Conservation (phyloP, 2,888 invertebrate species). For the Petrolisthes manimaculis region DNA sequence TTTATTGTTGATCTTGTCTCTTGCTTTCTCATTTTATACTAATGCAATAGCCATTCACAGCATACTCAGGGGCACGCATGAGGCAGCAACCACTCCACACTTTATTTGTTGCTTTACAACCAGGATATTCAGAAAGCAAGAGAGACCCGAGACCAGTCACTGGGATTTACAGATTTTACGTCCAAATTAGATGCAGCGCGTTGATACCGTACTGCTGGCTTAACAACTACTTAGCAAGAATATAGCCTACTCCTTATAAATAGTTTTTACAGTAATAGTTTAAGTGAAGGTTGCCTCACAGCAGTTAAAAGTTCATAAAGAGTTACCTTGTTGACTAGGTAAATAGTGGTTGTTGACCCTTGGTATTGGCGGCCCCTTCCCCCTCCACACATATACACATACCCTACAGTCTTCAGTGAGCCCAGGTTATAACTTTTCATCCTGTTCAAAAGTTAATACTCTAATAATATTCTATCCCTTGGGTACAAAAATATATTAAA, state of each 20-base stretch:
- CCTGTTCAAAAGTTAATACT: background rate
- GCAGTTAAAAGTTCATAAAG: slow-evolving; percentile 23
- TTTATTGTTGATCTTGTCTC: slow-evolving; percentile 29
- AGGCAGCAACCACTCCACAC: slow-evolving; percentile 42
- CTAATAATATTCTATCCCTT: background rate
- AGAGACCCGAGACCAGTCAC: slow-evolving; percentile 23
- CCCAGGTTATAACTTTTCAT: slow-evolving; percentile 3
- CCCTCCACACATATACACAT: background rate
- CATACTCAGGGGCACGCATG: slow-evolving; percentile 45
- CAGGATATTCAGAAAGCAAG: slow-evolving; percentile 4
- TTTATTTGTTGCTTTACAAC: slow-evolving; percentile 31
- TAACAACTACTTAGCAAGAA: slow-evolving; percentile 3
- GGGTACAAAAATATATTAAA: background rate
- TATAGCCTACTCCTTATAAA: slow-evolving; percentile 11
- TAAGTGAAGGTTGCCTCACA: background rate
- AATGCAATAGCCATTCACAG: slow-evolving; percentile 31
- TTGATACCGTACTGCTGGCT: slow-evolving; percentile 35
- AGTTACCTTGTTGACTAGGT: slow-evolving; percentile 21
- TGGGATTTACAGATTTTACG: slow-evolving; percentile 37
- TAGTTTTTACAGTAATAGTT: background rate
- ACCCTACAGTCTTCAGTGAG: slow-evolving; percentile 25
- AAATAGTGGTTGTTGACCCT: slow-evolving; percentile 37
- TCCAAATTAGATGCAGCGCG: slow-evolving; percentile 40
- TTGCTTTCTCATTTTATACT: slow-evolving; percentile 39
- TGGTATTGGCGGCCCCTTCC: slow-evolving; percentile 23